Evolutionary conservation across 2,113 vertebrate genomes (phyloP), one percentile per base, ranked within the genome.

Genomic region (Pomatostomus ruficeps): DNA sequence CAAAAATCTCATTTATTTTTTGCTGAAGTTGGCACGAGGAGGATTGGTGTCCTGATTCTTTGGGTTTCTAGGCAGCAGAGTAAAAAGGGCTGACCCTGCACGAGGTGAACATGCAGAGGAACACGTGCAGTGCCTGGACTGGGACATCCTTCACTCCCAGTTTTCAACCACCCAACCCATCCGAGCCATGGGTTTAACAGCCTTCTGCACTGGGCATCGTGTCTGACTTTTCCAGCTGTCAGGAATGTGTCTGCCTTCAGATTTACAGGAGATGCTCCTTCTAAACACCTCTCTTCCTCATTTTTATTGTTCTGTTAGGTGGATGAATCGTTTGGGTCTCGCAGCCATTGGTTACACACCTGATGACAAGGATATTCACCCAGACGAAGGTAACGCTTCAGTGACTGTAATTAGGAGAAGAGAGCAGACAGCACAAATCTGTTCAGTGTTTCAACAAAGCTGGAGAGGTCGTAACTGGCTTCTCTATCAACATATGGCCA

Each of bases 321-420:
- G 99, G 99, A 98, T 99, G 99, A 99, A 99, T 89, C 98, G 99
- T n/a, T 97, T 99, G 66, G 98, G 99, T 25, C 97, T 99, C 2
- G 98, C 99, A 90, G 99, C 98, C 33, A 99, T 99, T 81, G 99
- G 98, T 66, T 99, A 99, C 96, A 99, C 98, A 26, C 99, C 99
- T 33, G 99, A 99, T 89, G 98, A 99, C 93, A 99, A 99, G 90
- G 98, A 99, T 82, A 98, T 98, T 58, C 98, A 98, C 77, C 98
- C 98, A 25, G 98, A 99, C 95, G 98, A 99, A 99, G 99, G 99
- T 99, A 97, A 97, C 93, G n/a, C 42, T 85, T 84, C 87, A 85
- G 71, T 68, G 54, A 48, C 21, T 43, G 6, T 31, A 57, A 93
- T 57, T 17, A 76, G 59, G 16, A 70, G 54, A 78, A 38, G 45